Evolutionary conservation across 2,113 vertebrate species (phyloP), one percentile per base, ranked within the genome.

Genomic region (Oryzias woworae): DNA sequence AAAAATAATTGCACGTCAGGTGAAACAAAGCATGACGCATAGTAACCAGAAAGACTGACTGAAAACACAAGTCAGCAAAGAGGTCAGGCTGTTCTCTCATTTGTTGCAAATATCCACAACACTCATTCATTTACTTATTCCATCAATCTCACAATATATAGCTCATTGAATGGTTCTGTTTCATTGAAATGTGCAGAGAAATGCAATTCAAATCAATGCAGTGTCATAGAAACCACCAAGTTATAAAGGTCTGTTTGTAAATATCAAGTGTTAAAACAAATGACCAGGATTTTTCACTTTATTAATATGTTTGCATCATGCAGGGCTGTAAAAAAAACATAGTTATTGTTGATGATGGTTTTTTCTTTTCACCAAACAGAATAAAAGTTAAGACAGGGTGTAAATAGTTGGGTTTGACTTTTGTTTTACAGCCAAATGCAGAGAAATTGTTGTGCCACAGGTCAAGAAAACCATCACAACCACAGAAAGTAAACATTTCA

Each of bases 1-100:
- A 92, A 93, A 93, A 92, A 94, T 93, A 94, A 94, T 94, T 93
- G 90, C 91, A 91, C 89, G 90, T 92, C 92, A 93, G 87, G 85
- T 82, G 89, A 92, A 92, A 92, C 92, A 92, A 92, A 92, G 89
- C 92, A 91, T 88, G 85, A 87, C 85, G 89, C 84, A 87, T 83
- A 86, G 91, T 92, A 92, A 93, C 88, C 88, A 88, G 87, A 66
- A 81, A 80, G 88, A 91, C 86, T 89, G 91, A 92, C 88, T 89
- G 83, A 83, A 85, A 90, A 92, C 91, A 92, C 90, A 80, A 91
- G 92, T 88, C 88, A 82, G 86, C 88, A 84, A 76, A 86, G 87
- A 83, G 92, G 91, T 92, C 91, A 90, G 87, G 80, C 81, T 84
- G 85, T 84, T 88, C 59, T 75, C 75, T 82, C 78, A 80, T 85